phyloP scores from a whole-genome alignment of 2,888 invertebrate species.

The Drosophila colorata region DNA sequence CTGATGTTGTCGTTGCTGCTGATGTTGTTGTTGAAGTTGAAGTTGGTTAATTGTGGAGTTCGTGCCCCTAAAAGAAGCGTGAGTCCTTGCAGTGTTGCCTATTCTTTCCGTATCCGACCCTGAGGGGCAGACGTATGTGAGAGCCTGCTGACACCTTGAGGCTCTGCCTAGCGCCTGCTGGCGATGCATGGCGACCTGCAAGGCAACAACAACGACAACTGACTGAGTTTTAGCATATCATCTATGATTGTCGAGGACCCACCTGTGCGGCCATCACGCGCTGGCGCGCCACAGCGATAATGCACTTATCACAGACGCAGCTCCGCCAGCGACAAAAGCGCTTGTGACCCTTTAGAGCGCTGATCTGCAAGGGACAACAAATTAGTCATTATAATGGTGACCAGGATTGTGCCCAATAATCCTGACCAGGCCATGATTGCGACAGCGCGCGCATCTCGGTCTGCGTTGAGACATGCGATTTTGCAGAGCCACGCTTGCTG shows the following conservation, averaged over 20 bases:
- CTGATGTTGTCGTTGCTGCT: constrained; percentile 33
- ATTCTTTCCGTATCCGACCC: background rate
- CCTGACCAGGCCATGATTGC: constrained; percentile 99
- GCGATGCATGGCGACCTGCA: constrained; percentile 94
- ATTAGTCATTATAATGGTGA: background rate
- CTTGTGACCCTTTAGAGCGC: constrained; percentile 93
- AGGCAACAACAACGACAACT: constrained; percentile 35
- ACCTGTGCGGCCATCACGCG: constrained; percentile 99
- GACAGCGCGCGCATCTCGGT: constrained; percentile 98
- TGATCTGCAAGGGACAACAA: constrained; percentile 78
- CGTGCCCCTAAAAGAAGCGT: background rate
- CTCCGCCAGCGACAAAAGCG: constrained; percentile 98
- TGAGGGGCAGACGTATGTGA: too few relatives aligned
- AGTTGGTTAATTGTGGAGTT: too few relatives aligned
- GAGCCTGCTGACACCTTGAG: background rate
- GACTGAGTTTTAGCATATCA: background rate
- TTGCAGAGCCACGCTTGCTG: too few relatives aligned
- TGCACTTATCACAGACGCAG: constrained; percentile 99
- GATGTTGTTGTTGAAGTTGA: constrained; percentile 45
- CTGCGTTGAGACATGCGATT: constrained; percentile 89
- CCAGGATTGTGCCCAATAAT: background rate
- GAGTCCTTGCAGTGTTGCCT: background rate
- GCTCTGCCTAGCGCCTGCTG: constrained; percentile 96
- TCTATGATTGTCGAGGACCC: constrained; percentile 62
- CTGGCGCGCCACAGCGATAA: constrained; percentile 96